Conservation (phyloP, 1,140 invertebrate genomes). For the Metaphire vulgaris region DNA sequence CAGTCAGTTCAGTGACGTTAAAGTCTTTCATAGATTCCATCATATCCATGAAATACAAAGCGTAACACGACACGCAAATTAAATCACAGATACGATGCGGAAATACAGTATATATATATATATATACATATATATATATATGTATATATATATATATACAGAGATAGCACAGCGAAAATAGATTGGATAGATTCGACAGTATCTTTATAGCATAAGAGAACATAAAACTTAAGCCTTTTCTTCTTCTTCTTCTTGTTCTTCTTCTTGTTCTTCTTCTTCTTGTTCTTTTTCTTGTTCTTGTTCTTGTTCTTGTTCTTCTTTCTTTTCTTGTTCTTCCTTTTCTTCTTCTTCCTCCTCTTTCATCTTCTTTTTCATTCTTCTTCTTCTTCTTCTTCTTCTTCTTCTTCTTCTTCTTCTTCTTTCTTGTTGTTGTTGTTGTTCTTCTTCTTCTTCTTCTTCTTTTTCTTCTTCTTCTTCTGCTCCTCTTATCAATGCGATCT, state of each 20-base stretch:
- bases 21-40: no score
- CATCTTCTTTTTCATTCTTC: not conserved
- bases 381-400: not conserved
- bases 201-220: no score
- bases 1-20: no score
- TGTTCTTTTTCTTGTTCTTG: not conserved
- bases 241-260: not conserved
- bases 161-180: no score
- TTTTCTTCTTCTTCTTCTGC: not conserved
- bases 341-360: not conserved
- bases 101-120: not conserved
- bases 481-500: not conserved
- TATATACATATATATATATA: conserved; percentile 1
- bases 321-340: not conserved
- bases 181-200: no score
- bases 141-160: not conserved
- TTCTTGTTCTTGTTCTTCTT: not conserved
- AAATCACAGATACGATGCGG: no score
- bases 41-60: no score
- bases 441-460: not conserved
- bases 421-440: not conserved
- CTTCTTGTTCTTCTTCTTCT: not conserved
- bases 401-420: not conserved
- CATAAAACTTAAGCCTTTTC: no score
- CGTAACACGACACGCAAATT: no score